Conservation (phyloP, 2,888 invertebrate species). For the Sinotaia quadrata region DNA sequence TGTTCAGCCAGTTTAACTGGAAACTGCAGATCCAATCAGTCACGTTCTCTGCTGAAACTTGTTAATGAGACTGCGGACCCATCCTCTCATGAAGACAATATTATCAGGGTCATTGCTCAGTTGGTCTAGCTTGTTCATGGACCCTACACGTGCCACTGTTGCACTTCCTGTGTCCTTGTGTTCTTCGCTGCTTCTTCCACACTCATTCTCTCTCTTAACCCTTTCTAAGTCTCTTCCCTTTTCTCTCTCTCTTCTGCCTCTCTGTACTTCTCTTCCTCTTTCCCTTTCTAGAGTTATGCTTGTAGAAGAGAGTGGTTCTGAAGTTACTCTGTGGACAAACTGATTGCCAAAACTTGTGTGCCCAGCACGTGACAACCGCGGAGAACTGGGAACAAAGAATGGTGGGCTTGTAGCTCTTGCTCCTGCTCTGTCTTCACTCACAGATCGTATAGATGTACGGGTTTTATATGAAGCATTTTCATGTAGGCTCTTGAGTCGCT, state of each 20-base stretch:
- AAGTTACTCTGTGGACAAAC: constrained; percentile 29
- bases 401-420: constrained; percentile 15
- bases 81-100: constrained; percentile 62
- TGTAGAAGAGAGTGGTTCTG: background rate
- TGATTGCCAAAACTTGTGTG: constrained; percentile 24
- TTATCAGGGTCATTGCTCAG: constrained; percentile 53
- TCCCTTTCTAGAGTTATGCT: too few relatives aligned
- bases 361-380: background rate
- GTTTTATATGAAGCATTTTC: constrained; percentile 44
- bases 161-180: background rate
- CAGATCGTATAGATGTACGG: constrained; percentile 35
- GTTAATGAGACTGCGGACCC: constrained; percentile 61
- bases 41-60: constrained; percentile 54
- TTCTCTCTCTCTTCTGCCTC: background rate
- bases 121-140: constrained; percentile 51
- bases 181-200: background rate
- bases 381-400: background rate
- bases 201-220: background rate
- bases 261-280: background rate
- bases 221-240: background rate
- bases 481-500: constrained; percentile 56
- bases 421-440: constrained; percentile 48
- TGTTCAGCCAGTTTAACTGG: too few relatives aligned
- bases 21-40: too few relatives aligned
- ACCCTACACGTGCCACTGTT: constrained; percentile 21